These are phyloP conservation scores for Herminia tarsipennalis DNA, from an alignment of 2,888 invertebrate species.

Conservation along the genomic window DNA sequence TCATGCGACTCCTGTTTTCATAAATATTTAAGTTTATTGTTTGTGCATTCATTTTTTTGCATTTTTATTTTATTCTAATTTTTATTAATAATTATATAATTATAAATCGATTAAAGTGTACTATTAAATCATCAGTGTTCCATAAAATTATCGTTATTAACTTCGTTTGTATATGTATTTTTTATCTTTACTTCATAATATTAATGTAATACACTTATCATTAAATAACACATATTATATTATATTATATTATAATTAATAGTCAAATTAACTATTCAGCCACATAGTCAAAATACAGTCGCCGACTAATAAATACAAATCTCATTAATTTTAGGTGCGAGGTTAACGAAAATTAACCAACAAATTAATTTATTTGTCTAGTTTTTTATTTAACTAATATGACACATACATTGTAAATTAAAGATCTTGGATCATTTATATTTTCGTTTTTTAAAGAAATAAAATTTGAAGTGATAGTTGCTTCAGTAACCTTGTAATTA, in stretches of 20 bases:
- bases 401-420: constrained; percentile 22
- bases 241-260: background rate
- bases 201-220: background rate
- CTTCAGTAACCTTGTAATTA: too few relatives aligned
- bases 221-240: background rate
- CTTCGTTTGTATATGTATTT: background rate
- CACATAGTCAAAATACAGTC: constrained; percentile 11
- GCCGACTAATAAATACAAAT: constrained; percentile 28
- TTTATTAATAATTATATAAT: too few relatives aligned
- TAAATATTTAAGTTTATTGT: too few relatives aligned
- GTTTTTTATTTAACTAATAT: constrained; percentile 34
- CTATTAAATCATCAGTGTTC: too few relatives aligned
- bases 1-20: too few relatives aligned
- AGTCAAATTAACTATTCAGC: constrained; percentile 10
- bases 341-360: constrained; percentile 11
- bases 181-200: background rate
- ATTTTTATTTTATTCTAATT: too few relatives aligned
- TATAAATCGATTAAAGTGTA: too few relatives aligned
- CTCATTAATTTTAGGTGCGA: constrained; percentile 32
- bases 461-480: constrained; percentile 1
- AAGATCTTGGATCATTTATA: constrained; percentile 3
- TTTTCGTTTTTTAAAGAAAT: background rate
- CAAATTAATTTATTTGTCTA: constrained; percentile 12
- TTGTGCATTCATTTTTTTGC: too few relatives aligned
- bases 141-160: background rate